Evolutionary conservation across 2,113 vertebrate species (phyloP).

Genomic region (Gobiocypris rarus): DNA sequence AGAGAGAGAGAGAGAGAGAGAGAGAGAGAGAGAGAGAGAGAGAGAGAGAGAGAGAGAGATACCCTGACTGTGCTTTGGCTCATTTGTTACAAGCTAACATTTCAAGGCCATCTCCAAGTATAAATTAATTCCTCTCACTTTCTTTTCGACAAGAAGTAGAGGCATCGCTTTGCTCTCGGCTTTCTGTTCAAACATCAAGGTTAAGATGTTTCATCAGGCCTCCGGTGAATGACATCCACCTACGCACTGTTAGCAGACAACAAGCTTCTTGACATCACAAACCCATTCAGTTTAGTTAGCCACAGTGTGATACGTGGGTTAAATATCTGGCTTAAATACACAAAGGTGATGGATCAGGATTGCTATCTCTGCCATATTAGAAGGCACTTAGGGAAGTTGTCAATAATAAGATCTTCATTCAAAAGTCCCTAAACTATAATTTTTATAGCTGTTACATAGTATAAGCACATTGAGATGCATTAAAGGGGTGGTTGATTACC

Average conservation of each 20-base stretch:
- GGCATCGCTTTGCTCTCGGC: conserved; percentile 5
- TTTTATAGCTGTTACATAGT: background rate
- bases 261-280: conserved; percentile 7
- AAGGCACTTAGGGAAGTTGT: background rate
- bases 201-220: conserved; percentile 26
- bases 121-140: conserved; percentile 16
- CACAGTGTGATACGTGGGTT: background rate
- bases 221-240: background rate
- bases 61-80: conserved; percentile 5
- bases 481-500: too few species aligned
- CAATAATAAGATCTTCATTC: background rate
- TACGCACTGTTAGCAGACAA: conserved; percentile 10
- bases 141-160: conserved; percentile 12
- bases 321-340: background rate
- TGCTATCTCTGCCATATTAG: background rate
- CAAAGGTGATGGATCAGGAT: background rate
- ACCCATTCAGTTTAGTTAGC: background rate
- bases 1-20: background rate
- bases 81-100: conserved; percentile 27
- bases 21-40: too few species aligned
- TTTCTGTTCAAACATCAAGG: conserved; percentile 31
- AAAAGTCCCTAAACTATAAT: background rate
- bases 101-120: conserved; percentile 1
- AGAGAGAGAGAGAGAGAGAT: too few species aligned
- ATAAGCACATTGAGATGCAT: too few species aligned